These are phyloP conservation scores for Agonopterix arenella DNA, from an alignment of 2,888 invertebrate genomes.

Conservation along the genomic window DNA sequence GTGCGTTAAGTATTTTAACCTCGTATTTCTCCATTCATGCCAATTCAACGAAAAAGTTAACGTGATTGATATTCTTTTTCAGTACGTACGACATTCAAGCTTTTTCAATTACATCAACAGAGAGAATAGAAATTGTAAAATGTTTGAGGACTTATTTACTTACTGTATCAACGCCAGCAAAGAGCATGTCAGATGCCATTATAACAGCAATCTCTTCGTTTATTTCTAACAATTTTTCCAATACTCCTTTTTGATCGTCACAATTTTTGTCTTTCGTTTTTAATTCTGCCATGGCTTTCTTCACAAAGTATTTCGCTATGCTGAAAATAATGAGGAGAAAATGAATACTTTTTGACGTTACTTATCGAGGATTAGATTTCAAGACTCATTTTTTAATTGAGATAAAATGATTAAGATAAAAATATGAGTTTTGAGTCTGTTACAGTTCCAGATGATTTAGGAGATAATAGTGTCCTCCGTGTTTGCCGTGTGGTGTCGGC, in stretches of 20 bases:
- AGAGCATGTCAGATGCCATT: conserved; percentile 77
- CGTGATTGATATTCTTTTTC: background rate
- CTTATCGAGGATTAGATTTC: too few species aligned
- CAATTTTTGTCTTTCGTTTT: conserved; percentile 9
- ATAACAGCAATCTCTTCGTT: conserved; percentile 69
- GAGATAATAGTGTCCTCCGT: too few species aligned
- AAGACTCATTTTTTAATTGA: too few species aligned
- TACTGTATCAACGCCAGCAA: conserved; percentile 80
- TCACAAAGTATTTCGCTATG: conserved; percentile 13
- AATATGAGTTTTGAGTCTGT: too few species aligned
- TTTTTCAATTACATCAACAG: background rate
- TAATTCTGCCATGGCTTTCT: conserved; percentile 11
- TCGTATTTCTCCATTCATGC: too few species aligned
- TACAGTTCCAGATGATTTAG: too few species aligned
- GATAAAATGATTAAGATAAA: too few species aligned
- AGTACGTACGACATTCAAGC: background rate
- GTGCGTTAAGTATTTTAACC: too few species aligned
- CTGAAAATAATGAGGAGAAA: conserved; percentile 11
- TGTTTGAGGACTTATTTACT: conserved; percentile 10
- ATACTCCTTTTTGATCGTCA: conserved; percentile 53
- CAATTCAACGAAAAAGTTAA: background rate
- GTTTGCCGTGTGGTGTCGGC: too few species aligned
- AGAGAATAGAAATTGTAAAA: background rate
- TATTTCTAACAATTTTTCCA: conserved; percentile 69
- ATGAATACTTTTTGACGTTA: background rate